Base-by-base conservation (phyloP, 1,140 invertebrate genomes). In the Drepana arcuata region DNA sequence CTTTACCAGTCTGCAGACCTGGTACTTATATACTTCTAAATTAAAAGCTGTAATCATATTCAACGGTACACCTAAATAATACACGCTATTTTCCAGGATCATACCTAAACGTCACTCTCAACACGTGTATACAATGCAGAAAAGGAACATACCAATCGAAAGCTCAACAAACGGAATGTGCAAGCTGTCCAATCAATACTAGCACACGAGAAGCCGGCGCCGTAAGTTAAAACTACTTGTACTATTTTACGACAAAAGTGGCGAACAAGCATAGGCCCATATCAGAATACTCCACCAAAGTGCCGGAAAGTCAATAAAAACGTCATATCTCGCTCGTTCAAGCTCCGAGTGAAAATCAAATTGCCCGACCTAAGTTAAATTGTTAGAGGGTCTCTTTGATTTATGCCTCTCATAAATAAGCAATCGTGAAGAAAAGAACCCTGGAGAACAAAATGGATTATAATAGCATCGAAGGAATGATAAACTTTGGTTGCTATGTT, bases 81-180 rank as follows among this genome's bases (percentile, higher is more conserved):
- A 26, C 18, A 21, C 18, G 18, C 10, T 26, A 11, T 38, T 37
- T 73, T 82, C 3, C 71, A 83, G 94, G 95, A 27, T 89, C 92
- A 7, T 96, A 93, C 70, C 85, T 98, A 32, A 95, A 97, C 70
- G 89, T 88, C 2, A 93, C 90, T 0, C 83, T 90, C 6, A 96
- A 96, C 66, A 90, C 90, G 41, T 99, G 97, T 70, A 83, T 92
- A 13, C 85, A 90, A 24, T 99, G 97, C 71, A 93, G 94, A 29
- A 93, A 95, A 62, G 95, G 95, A 41, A 96, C 90, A 29, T 99
- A 97, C 69, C 97, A 99, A 72, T 89, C 96, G 3, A 91, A 96
- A 56, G 88, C 91, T 0, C 95, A 97, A 62, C 95, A 98, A 63
- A 94, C 91, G 0, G 86, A 86, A 13, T 99, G 96, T 71, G 87